Evolutionary conservation across 1,140 invertebrate species (phyloP).

Genomic region (Himalopsyche phryganea): DNA sequence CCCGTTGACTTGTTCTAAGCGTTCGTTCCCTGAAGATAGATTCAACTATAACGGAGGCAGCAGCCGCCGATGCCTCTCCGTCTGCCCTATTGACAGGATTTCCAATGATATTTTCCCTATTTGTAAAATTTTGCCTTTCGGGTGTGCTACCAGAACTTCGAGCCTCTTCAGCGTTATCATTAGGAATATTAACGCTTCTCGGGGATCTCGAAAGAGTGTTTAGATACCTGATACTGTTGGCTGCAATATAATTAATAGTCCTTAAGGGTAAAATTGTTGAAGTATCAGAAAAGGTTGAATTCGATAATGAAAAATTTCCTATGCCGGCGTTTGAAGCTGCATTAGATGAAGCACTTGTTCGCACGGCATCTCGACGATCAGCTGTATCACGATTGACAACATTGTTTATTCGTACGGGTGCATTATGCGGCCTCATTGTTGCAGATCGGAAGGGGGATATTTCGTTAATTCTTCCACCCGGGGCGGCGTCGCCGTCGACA

Average conservation of each 20-base stretch:
- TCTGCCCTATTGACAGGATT: not conserved
- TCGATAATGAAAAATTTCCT: constrained; percentile 7
- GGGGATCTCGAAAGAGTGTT: constrained; percentile 17
- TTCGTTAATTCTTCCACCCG: not conserved
- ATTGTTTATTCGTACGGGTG: constrained; percentile 6
- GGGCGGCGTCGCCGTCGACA: constrained; percentile 4
- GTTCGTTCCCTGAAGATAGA: too few species aligned
- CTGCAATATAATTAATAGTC: constrained; percentile 26
- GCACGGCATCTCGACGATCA: not conserved
- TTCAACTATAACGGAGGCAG: too few species aligned
- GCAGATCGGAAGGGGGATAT: not conserved
- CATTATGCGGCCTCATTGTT: not conserved
- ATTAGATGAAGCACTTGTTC: not conserved
- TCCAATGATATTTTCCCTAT: not conserved
- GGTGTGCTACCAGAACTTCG: not conserved
- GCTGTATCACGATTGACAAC: too few species aligned
- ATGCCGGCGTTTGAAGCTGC: not conserved
- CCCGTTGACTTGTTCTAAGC: too few species aligned
- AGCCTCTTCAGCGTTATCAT: not conserved
- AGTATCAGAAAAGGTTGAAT: constrained; percentile 15
- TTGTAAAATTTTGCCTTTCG: not conserved
- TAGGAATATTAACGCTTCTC: not conserved
- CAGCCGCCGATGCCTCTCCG: not conserved
- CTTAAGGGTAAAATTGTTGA: constrained; percentile 15
- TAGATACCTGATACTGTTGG: constrained; percentile 11